Evolutionary conservation across 2,113 vertebrate genomes (phyloP).

Genomic region (Corvus cornix): DNA sequence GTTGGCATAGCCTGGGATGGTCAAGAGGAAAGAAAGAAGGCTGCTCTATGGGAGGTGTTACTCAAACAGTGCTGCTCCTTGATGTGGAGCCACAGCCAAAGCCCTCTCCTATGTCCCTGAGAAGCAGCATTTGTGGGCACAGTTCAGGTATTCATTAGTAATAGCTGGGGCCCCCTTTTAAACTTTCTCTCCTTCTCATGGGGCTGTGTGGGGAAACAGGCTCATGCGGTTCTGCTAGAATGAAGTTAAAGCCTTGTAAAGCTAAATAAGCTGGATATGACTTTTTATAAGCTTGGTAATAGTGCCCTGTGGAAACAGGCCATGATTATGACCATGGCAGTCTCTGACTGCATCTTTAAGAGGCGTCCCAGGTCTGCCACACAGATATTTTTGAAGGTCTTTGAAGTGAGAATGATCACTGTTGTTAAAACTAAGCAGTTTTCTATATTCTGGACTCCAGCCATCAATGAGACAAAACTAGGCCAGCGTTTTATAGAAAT

Average conservation of each 20-base stretch:
- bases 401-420: background rate
- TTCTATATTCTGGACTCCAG: background rate
- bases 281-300: conserved; percentile 42
- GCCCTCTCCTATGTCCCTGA: background rate
- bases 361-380: background rate
- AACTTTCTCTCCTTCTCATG: background rate
- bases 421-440: background rate
- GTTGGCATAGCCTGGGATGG: background rate
- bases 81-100: background rate
- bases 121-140: background rate
- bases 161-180: background rate
- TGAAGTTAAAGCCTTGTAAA: conserved; percentile 5
- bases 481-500: background rate
- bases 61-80: background rate
- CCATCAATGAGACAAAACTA: background rate
- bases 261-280: background rate
- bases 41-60: background rate
- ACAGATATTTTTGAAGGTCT: background rate
- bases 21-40: background rate
- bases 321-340: background rate
- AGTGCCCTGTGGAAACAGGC: conserved; percentile 22
- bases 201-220: background rate
- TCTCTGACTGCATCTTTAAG: conserved; percentile 1
- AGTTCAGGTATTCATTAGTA: background rate
- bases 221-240: background rate